Evolutionary conservation across 2,888 invertebrate genomes (phyloP), one percentile per base, ranked within the genome.

Genomic region (Hirudinaria manillensis): DNA sequence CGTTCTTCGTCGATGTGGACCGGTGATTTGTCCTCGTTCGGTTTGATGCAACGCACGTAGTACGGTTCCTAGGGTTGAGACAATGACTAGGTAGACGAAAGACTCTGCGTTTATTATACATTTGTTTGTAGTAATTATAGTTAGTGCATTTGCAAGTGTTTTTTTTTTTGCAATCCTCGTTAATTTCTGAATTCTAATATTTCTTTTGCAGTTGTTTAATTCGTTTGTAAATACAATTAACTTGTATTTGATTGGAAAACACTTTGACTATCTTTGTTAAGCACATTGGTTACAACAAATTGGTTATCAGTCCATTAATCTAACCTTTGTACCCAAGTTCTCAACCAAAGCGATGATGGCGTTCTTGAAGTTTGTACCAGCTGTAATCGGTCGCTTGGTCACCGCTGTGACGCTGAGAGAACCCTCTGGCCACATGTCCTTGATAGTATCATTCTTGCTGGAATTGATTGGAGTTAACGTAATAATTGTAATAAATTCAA

Each of bases 11-110:
- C 93, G 87, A 97, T 95, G 65, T 90, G 87, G 56, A 89, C 88
- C 0, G 95, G 90, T 55, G 93, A 91, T 87, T 98, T 98, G 74
- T 92, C 89, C 81, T 96, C 94, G 86, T 97, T 98, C 36, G 98
- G 98, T 83, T 98, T 98, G 83, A 98, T 91, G 85, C 97, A 98
- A 76, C 98, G 90, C 79, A 98, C 93, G 87, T 98, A 98, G 87
- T 93, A 94, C 0, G 96, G 96, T 84, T 94, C 94, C 87, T 86
- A 78, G 29, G 61, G 34, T 61, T 61, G 19, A 45, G 45, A 10
- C 45, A 1, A 45, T 45, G 16, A 45, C 10, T 45, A 45, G 16
- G 45, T 1, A 16, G 45, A 16, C 10, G 3, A 45, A 16, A 7
- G 45, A 45, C n/a, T n/a, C n/a, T n/a, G n/a, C n/a, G n/a, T n/a